Evolutionary conservation across 2,113 vertebrate genomes (phyloP), one percentile per base, ranked within the genome.

Genomic region (Climacteris rufus): DNA sequence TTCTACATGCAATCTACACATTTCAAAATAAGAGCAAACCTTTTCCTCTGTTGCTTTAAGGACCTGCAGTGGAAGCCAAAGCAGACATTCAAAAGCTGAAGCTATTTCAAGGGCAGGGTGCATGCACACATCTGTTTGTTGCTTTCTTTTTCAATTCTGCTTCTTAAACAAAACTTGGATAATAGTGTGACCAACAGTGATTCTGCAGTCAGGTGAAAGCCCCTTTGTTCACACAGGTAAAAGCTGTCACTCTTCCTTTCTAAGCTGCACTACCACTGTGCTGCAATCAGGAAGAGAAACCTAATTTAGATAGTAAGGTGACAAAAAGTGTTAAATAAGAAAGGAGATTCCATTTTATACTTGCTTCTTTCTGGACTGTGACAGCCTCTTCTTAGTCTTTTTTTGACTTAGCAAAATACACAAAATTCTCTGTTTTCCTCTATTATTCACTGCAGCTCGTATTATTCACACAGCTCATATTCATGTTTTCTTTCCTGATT

Each of bases 161-260:
- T 60, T 59, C 60, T 87, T 63, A 63, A 66, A 57, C 6, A 10
- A 49, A 82, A 53, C 9, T 33, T 42, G 31, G 15, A 15, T 37
- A 53, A 33, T 24, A 71, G 6, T 1, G 1, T 45, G 15, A 30
- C 11, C 10, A 37, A 2, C 2, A 3, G 6, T 15, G 33, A 37
- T 42, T 71, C 53, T 76, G n/a, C 20, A 39, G 11, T 25, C 40
- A 30, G 21, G 12, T n/a, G 11, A 8, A 78, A 63, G 19, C 31
- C 10, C 15, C 37, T 42, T 56, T 81, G 39, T 8, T 80, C 15
- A 15, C 14, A n/a, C 10, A 56, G 31, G 8, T 19, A 37, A 45
- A 68, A 40, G 15, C 11, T 78, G n/a, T 37, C 15, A 11, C 13
- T 83, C 50, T 39, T 56, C 40, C 40, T 60, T 68, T 56, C 37